A percentile compares a stretch with the other conserved stretches of the same genome.
Evolutionary conservation across 2,888 invertebrate genomes (phyloP).

Genomic region (Amaurobius ferox): DNA sequence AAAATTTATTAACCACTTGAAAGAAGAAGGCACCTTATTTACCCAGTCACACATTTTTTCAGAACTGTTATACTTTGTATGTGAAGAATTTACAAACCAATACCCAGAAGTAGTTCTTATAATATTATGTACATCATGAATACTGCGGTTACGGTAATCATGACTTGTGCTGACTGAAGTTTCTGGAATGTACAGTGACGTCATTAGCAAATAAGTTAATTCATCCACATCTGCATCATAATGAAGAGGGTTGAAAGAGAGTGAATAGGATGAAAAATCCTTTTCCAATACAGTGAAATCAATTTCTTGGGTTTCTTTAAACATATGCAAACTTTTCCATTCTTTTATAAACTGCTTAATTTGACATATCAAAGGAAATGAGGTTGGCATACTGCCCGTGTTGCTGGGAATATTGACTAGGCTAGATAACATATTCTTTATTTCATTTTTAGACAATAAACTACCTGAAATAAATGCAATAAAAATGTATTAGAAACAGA

Average conservation of each 20-base stretch:
- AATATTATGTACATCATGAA: not conserved
- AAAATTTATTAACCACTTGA: constrained; percentile 39
- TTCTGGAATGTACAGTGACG: constrained; percentile 32
- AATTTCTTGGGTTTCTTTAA: constrained; percentile 31
- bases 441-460: too few relatives aligned
- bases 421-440: not conserved
- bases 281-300: constrained; percentile 33
- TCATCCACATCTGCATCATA: constrained; percentile 2
- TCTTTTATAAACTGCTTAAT: constrained; percentile 15
- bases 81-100: constrained; percentile 15
- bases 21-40: constrained; percentile 24
- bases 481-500: too few relatives aligned
- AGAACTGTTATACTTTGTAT: not conserved
- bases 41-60: constrained; percentile 26
- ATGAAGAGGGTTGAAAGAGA: constrained; percentile 6
- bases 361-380: constrained; percentile 36
- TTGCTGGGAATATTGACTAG: not conserved
- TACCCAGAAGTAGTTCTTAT: constrained; percentile 34
- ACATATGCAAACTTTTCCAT: constrained; percentile 31
- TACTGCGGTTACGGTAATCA: not conserved
- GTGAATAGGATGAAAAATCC: constrained; percentile 31
- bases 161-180: not conserved
- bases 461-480: too few relatives aligned
- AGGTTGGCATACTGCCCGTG: not conserved
- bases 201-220: constrained; percentile 27